phyloP scores from a whole-genome alignment of 92 coral and sea anemone genomes.

The Parazoanthus atlanticus region DNA sequence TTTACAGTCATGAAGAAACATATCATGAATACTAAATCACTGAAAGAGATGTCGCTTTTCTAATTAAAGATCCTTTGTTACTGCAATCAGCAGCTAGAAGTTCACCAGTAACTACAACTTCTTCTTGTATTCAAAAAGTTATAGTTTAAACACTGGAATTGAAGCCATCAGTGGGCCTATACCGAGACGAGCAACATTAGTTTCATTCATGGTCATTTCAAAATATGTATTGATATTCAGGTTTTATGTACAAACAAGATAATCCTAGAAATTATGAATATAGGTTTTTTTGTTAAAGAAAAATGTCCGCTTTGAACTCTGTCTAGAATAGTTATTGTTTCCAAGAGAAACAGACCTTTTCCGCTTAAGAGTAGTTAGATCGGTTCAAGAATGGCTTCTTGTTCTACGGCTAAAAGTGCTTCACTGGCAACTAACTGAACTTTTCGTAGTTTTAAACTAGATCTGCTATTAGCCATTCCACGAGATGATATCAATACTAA shows the following conservation, averaged over 20 bases:
- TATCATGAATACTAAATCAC: too few species aligned
- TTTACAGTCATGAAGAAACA: too few species aligned
- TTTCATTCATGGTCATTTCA: neutral
- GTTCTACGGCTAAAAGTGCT: neutral
- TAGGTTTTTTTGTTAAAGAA: neutral
- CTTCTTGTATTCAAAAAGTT: neutral
- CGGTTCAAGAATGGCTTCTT: neutral
- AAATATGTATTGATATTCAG: neutral
- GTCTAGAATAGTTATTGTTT: neutral
- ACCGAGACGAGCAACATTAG: neutral
- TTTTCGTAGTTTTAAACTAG: conserved; percentile 28
- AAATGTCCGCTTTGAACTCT: neutral
- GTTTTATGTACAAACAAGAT: neutral
- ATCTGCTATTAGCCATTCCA: conserved; percentile 32
- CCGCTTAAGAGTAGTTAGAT: neutral
- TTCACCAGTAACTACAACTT: neutral
- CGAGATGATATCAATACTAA: conserved; percentile 34
- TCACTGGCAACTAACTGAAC: conserved; percentile 8
- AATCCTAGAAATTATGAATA: neutral
- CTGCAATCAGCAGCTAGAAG: neutral
- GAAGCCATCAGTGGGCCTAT: neutral
- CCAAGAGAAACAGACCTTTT: neutral
- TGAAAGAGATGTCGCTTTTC: neutral
- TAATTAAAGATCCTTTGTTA: neutral
- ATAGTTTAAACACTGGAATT: neutral